Evolutionary conservation across 1,140 invertebrate species (phyloP).

Genomic region (Nixonia krombeini): DNA sequence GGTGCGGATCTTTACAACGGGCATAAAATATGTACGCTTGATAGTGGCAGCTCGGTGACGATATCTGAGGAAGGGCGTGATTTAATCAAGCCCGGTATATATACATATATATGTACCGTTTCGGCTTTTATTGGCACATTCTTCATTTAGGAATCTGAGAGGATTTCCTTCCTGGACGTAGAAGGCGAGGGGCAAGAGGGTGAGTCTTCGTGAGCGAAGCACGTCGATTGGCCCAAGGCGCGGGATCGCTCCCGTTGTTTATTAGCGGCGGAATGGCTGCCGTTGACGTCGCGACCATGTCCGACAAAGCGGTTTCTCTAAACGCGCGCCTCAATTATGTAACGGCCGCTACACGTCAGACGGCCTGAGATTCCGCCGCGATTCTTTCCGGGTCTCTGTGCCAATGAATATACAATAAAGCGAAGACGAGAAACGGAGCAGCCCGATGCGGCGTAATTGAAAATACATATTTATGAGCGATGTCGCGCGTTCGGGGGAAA

Average conservation of each 20-base stretch:
- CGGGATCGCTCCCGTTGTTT: not conserved
- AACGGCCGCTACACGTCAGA: not conserved
- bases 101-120: too few species aligned
- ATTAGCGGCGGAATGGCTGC: not conserved
- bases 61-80: too few species aligned
- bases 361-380: not conserved
- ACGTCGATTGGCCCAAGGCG: too few species aligned
- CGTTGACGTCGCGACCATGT: not conserved
- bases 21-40: too few species aligned
- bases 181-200: too few species aligned
- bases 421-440: not conserved
- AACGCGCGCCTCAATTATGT: not conserved
- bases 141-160: too few species aligned
- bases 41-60: too few species aligned
- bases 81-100: too few species aligned
- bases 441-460: not conserved
- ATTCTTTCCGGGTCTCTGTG: not conserved
- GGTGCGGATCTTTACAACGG: too few species aligned
- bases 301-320: not conserved
- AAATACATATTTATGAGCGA: not conserved
- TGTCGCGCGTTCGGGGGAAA: not conserved
- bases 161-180: too few species aligned
- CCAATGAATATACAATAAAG: not conserved
- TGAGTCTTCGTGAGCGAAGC: too few species aligned
- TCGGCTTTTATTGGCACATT: too few species aligned